These are phyloP conservation scores for Temnothorax longispinosus DNA, from an alignment of 1,140 invertebrate genomes.

Conservation along the genomic window DNA sequence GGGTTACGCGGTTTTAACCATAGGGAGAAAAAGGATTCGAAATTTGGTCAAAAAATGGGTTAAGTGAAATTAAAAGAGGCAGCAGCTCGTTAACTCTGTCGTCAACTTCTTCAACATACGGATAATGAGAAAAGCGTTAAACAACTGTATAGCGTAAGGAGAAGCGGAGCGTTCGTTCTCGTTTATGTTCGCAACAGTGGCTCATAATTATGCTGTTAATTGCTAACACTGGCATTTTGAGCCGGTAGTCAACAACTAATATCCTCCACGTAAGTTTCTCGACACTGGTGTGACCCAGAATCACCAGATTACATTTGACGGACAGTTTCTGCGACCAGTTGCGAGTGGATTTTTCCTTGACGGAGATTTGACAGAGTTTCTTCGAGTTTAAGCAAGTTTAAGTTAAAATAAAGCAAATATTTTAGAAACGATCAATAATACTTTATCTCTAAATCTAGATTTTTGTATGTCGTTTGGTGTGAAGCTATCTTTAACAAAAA, in stretches of 20 bases:
- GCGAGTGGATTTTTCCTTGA: neutral
- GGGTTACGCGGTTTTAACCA: neutral
- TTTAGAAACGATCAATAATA: neutral
- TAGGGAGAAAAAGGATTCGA: neutral
- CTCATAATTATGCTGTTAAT: constrained; percentile 44
- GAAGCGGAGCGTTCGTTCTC: neutral
- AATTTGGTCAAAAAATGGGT: neutral
- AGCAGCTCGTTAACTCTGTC: constrained; percentile 32
- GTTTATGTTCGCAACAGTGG: constrained; percentile 23
- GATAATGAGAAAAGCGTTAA: constrained; percentile 48
- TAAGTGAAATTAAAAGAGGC: constrained; percentile 46
- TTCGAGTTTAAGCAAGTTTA: neutral
- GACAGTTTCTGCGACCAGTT: neutral
- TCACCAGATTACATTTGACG: neutral
- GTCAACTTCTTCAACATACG: constrained; percentile 43
- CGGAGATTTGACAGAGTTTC: neutral
- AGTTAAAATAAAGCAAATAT: neutral
- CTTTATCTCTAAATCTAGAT: neutral
- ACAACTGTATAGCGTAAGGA: neutral
- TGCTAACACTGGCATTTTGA: constrained; percentile 30
- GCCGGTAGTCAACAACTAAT: constrained; percentile 32
- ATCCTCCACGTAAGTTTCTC: neutral
- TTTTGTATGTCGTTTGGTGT: neutral
- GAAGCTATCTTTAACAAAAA: neutral
- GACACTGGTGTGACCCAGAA: constrained; percentile 14